Percentiles rank a stretch among this genome's conserved stretches.
Evolutionary conservation across 92 coral and sea anemone genomes (phyloP).

Genomic region (Phenganax subtilis): DNA sequence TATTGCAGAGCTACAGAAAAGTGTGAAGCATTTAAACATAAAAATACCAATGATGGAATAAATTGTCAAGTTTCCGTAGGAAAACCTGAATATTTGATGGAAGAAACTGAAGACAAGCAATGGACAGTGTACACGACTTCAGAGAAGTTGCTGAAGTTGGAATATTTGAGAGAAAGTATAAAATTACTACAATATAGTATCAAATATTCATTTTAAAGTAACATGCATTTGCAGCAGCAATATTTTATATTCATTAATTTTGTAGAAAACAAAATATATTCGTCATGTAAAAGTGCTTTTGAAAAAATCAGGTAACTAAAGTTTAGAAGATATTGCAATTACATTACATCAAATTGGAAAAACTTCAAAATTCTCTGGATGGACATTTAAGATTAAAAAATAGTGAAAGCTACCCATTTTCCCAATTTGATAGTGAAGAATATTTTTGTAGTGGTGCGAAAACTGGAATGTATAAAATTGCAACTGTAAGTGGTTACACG

Average conservation of each 20-base stretch:
- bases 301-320: neutral
- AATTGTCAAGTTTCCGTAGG: neutral
- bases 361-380: too few species aligned
- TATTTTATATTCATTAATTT: neutral
- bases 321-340: neutral
- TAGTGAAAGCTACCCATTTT: too few species aligned
- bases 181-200: too few species aligned
- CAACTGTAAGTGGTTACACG: neutral
- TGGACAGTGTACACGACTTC: neutral
- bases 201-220: too few species aligned
- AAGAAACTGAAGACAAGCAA: neutral
- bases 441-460: neutral
- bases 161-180: too few species aligned
- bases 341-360: neutral
- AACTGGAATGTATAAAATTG: neutral
- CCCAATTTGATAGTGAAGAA: neutral
- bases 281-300: conserved; percentile 1
- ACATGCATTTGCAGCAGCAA: neutral
- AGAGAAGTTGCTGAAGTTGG: too few species aligned
- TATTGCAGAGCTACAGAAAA: neutral
- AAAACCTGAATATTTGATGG: neutral
- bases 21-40: neutral
- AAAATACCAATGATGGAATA: neutral
- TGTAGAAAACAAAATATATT: neutral
- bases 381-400: too few species aligned